Conservation (phyloP, 2,797 vertebrate species). For the Orientallactaga sibirica region DNA sequence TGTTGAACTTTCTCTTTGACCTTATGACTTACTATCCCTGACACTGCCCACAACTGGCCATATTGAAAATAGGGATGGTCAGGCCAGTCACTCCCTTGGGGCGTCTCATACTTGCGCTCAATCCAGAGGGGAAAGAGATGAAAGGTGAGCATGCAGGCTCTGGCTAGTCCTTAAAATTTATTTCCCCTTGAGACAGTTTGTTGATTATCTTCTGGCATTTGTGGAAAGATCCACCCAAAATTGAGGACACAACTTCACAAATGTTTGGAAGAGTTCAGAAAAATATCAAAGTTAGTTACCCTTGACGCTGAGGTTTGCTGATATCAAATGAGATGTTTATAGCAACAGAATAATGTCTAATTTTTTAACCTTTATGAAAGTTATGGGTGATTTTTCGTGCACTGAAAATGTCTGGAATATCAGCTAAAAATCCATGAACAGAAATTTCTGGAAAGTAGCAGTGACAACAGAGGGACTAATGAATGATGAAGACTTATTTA, state of each 20-base stretch:
- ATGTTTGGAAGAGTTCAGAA: constrained; percentile 56
- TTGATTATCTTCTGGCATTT: constrained; percentile 46
- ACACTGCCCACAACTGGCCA: neutral
- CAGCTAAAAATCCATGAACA: constrained; percentile 16
- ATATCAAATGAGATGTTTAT: constrained; percentile 55
- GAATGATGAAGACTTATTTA: neutral
- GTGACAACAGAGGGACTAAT: neutral
- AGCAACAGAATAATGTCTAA: neutral
- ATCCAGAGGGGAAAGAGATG: constrained; percentile 36
- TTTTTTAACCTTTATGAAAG: constrained; percentile 23
- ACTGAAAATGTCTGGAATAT: constrained; percentile 38
- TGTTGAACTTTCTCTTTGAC: constrained; percentile 16
- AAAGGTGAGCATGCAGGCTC: constrained; percentile 7
- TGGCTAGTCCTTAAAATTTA: neutral
- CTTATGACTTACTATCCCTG: neutral
- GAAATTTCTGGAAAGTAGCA: neutral
- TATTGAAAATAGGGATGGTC: constrained; percentile 39
- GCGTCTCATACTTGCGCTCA: constrained; percentile 25
- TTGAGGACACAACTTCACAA: neutral
- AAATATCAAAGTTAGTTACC: constrained; percentile 43
- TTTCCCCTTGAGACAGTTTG: constrained; percentile 34
- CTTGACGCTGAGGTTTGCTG: neutral
- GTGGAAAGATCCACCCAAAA: constrained; percentile 24
- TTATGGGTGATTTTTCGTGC: neutral
- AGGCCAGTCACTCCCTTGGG: constrained; percentile 8